A percentile compares a stretch with the other conserved stretches of the same genome.
Conservation (phyloP, 1,140 invertebrate genomes). For the Cydia strobilella region DNA sequence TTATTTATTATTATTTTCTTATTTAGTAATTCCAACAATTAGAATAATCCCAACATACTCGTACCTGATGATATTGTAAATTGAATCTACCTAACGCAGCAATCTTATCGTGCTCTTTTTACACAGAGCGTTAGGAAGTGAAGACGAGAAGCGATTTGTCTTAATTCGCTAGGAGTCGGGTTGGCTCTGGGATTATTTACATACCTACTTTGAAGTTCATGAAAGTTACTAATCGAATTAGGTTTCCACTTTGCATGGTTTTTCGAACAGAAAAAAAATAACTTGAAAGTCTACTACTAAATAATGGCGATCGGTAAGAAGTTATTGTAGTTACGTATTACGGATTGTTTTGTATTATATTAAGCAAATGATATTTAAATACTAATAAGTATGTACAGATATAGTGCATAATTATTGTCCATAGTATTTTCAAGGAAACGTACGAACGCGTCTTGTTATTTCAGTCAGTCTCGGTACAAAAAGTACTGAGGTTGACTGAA, state of each 20-base stretch:
- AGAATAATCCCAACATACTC: background rate
- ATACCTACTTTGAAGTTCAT: background rate
- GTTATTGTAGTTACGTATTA: too few species aligned
- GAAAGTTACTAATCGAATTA: constrained; percentile 13
- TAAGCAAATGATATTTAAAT: too few species aligned
- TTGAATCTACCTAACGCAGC: background rate
- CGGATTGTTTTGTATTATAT: too few species aligned
- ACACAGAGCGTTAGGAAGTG: background rate
- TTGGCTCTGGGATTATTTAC: background rate
- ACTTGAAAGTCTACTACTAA: background rate
- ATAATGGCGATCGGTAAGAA: too few species aligned
- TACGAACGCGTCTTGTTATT: too few species aligned
- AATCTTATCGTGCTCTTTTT: background rate
- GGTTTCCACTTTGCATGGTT: background rate
- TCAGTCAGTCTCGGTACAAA: too few species aligned
- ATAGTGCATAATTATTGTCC: too few species aligned
- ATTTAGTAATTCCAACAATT: too few species aligned
- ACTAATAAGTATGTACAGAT: too few species aligned
- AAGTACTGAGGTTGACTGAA: too few species aligned
- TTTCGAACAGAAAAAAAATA: background rate
- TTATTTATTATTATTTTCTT: too few species aligned
- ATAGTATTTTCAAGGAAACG: too few species aligned
- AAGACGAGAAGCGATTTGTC: background rate
- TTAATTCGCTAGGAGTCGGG: background rate
- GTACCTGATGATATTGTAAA: background rate